phyloP scores from a whole-genome alignment of 2,113 vertebrate genomes.

The Polypterus senegalus region DNA sequence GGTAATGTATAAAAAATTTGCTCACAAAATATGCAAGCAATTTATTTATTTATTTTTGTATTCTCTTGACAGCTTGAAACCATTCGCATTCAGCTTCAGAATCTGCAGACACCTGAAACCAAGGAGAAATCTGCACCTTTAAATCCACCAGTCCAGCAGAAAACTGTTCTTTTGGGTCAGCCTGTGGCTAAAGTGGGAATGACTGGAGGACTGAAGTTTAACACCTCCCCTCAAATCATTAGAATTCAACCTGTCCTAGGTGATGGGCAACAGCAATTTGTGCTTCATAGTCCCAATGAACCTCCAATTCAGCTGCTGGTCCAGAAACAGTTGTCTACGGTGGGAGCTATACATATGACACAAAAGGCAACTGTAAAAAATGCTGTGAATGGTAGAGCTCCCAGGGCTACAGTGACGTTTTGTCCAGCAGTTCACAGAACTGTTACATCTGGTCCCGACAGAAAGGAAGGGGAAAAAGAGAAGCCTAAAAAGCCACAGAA shows the following conservation, averaged over 20 bases:
- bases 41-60: constrained; percentile 20
- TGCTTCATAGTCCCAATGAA: constrained; percentile 42
- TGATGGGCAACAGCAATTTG: constrained; percentile 47
- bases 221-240: constrained; percentile 59
- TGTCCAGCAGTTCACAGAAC: constrained; percentile 19
- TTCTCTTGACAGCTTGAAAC: constrained; percentile 57
- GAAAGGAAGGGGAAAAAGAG: constrained; percentile 38
- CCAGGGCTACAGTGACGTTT: neutral
- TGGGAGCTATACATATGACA: constrained; percentile 42
- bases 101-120: constrained; percentile 47
- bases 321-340: constrained; percentile 46
- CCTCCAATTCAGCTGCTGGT: constrained; percentile 57
- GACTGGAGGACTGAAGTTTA: constrained; percentile 40
- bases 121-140: constrained; percentile 33
- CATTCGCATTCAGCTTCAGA: constrained; percentile 67
- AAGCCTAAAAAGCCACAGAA: constrained; percentile 63
- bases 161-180: constrained; percentile 31
- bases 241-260: constrained; percentile 55
- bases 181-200: constrained; percentile 29
- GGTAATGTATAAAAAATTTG: constrained; percentile 1
- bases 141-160: constrained; percentile 38
- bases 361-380: constrained; percentile 31
- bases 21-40: neutral
- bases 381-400: constrained; percentile 18
- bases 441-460: constrained; percentile 21